Base-by-base conservation (phyloP, 2,888 invertebrate genomes). In the Lochmaea crataegi region DNA sequence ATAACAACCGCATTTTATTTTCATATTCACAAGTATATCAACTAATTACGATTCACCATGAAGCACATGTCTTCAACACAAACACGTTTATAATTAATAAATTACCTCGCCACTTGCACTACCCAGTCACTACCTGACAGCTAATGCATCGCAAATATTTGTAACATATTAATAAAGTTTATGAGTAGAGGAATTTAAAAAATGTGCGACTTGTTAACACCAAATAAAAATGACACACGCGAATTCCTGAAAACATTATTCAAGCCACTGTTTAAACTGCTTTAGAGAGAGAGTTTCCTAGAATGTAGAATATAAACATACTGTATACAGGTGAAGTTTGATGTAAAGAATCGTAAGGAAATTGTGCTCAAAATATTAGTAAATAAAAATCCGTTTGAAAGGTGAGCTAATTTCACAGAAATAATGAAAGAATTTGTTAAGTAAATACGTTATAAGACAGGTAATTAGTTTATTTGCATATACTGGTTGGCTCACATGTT, bases 211-310 rank as follows among this genome's bases (percentile, higher is more conserved):
- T 56, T 26, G 65, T 71, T 65, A 74, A 74, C 67, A 64, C 51
- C 64, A 61, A 53, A 69, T 63, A 61, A 45, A 72, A 63, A 67
- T 73, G 74, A 74, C 71, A 68, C 74, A 74, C 67, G 32, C 32
- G 64, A 56, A 74, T 74, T 74, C 74, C 64, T 42, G 51, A 41
- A 67, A 71, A 56, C 16, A 57, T 64, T 56, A 73, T 56, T 61
- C 65, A 69, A 64, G 64, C 41, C 61, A 72, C 48, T 68, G 48
- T 65, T 53, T 64, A 61, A 60, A 56, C 11, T 56, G 16, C n/a
- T 16, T 53, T 68, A n/a, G 32, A 45, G 58, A 60, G 18, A 22
- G 38, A 22, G 16, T 14, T 68, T 61, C 68, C 53, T 7, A 51
- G 68, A 68, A 61, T 51, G n/a, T 7, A 51, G 68, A 68, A 61